Conservation (phyloP, 2,113 vertebrate genomes). For the Oryzias melastigma region DNA sequence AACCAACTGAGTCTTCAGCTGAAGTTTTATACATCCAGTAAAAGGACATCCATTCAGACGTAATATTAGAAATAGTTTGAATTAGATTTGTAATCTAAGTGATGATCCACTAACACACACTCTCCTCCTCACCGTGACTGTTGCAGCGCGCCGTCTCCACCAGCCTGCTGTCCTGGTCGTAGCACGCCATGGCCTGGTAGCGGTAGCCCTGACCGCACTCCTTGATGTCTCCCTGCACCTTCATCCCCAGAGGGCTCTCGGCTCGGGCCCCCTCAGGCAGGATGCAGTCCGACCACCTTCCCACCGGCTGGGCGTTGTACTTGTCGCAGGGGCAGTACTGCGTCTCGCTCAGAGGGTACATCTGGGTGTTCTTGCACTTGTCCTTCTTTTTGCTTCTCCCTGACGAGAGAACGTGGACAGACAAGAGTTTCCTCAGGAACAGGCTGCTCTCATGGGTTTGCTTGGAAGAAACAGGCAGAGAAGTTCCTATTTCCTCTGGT, state of each 20-base stretch:
- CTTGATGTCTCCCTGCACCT: conserved; percentile 85
- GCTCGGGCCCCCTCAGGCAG: conserved; percentile 84
- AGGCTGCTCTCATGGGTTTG: not conserved
- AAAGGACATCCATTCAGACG: too few relatives aligned
- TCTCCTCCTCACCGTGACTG: conserved; percentile 83
- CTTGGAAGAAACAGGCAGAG: conserved; percentile 18
- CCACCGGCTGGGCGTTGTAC: conserved; percentile 93
- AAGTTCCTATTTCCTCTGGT: conserved; percentile 21
- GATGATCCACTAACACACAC: too few relatives aligned
- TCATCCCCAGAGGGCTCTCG: conserved; percentile 79
- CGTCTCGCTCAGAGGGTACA: conserved; percentile 92
- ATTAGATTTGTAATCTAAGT: too few relatives aligned
- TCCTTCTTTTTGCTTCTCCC: conserved; percentile 98
- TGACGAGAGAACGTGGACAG: conserved; percentile 37
- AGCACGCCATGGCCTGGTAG: conserved; percentile 96
- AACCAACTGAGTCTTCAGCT: too few relatives aligned
- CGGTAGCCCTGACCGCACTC: conserved; percentile 97
- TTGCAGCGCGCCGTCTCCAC: conserved; percentile 94
- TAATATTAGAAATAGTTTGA: too few relatives aligned
- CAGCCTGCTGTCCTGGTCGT: conserved; percentile 90
- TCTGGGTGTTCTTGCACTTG: conserved; percentile 92
- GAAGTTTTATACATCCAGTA: too few relatives aligned
- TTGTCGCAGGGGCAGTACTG: conserved; percentile 97
- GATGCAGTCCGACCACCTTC: conserved; percentile 98
- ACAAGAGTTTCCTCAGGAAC: too few relatives aligned